phyloP scores from a whole-genome alignment of 2,888 invertebrate genomes.

The Nudaria mundana region DNA sequence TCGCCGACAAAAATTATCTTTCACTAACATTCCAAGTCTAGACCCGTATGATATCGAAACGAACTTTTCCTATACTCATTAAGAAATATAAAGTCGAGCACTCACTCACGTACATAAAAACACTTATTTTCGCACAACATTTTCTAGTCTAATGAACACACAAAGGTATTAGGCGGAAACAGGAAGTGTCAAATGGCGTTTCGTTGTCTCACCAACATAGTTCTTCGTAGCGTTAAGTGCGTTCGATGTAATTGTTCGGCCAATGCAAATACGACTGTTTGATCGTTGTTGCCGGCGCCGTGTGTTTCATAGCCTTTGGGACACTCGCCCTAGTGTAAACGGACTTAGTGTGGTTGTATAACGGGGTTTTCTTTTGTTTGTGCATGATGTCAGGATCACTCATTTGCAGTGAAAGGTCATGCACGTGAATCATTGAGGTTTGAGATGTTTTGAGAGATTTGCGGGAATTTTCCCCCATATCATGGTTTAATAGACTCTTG shows the following conservation, averaged over 20 bases:
- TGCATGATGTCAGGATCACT: conserved; percentile 32
- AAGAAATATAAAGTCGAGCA: neutral
- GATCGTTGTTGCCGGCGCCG: conserved; percentile 46
- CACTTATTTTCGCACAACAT: conserved; percentile 48
- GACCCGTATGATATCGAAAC: too few species aligned
- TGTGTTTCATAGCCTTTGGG: conserved; percentile 36
- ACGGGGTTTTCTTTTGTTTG: conserved; percentile 48
- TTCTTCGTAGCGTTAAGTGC: conserved; percentile 73
- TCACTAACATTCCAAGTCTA: too few species aligned
- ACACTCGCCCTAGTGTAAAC: conserved; percentile 40
- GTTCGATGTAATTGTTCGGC: conserved; percentile 71
- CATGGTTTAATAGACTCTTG: too few species aligned
- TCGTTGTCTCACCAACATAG: conserved; percentile 74
- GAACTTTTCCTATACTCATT: neutral
- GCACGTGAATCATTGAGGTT: conserved; percentile 4
- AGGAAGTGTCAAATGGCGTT: conserved; percentile 79
- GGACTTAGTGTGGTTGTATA: conserved; percentile 48
- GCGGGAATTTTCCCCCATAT: neutral
- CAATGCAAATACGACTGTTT: conserved; percentile 70
- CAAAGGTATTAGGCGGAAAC: conserved; percentile 62
- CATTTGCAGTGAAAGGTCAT: conserved; percentile 22
- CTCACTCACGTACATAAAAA: conserved; percentile 10
- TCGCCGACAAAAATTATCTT: too few species aligned
- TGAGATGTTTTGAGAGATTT: conserved; percentile 1
- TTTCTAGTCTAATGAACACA: conserved; percentile 25